Conservation (phyloP, 2,797 vertebrate genomes). For the Aplochiton taeniatus region DNA sequence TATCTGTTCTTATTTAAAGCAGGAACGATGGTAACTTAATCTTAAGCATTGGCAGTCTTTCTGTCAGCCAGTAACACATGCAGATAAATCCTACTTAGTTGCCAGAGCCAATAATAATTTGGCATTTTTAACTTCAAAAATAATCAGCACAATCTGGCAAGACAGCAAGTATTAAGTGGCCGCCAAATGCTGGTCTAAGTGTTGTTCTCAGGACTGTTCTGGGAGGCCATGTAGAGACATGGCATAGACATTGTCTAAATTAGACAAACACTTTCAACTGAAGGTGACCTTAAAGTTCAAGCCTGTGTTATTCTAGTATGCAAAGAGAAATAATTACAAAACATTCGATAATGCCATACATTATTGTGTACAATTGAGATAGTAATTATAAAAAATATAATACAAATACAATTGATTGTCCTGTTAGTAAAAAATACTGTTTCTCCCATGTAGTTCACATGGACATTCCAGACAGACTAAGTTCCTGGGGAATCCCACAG, state of each 20-base stretch:
- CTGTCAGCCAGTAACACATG: slow-evolving; percentile 47
- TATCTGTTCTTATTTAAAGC: slow-evolving; percentile 36
- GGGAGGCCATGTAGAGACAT: slow-evolving; percentile 6
- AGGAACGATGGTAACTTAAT: slow-evolving; percentile 41
- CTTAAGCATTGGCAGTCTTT: slow-evolving; percentile 45
- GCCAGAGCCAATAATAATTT: slow-evolving; percentile 65
- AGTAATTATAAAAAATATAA: slow-evolving; percentile 51
- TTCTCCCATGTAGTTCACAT: slow-evolving; percentile 41
- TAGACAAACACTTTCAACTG: slow-evolving; percentile 26
- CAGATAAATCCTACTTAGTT: slow-evolving; percentile 43
- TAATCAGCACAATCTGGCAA: slow-evolving; percentile 46
- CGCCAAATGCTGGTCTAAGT: slow-evolving; percentile 28
- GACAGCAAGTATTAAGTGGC: slow-evolving; percentile 37
- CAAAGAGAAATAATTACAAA: slow-evolving; percentile 54
- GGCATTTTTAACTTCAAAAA: slow-evolving; percentile 52
- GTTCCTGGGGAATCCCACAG: slow-evolving; percentile 42
- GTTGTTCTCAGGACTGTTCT: slow-evolving; percentile 39
- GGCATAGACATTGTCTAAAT: too few relatives aligned
- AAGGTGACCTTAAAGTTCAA: slow-evolving; percentile 41
- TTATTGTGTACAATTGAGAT: slow-evolving; percentile 52
- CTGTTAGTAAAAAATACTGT: slow-evolving; percentile 40
- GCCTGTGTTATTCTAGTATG: slow-evolving; percentile 37
- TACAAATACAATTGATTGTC: slow-evolving; percentile 51
- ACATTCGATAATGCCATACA: slow-evolving; percentile 35
- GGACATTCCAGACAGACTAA: slow-evolving; percentile 36